A percentile compares a stretch with the other conserved stretches of the same genome.
Evolutionary conservation across 2,797 vertebrate species (phyloP).

Genomic region (Premnoplex brunnescens): DNA sequence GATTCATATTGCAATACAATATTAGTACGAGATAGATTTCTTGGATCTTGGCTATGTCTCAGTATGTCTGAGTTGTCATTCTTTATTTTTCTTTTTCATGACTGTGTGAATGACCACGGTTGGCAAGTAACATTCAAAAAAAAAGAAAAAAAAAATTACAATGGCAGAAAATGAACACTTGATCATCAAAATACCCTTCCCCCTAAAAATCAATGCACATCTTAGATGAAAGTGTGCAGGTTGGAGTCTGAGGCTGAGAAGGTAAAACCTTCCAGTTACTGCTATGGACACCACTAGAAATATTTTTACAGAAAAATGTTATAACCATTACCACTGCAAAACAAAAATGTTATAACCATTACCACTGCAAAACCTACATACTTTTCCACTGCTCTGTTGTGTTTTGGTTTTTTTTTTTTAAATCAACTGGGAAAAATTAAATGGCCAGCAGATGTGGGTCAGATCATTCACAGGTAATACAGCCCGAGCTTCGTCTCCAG

Average conservation of each 20-base stretch:
- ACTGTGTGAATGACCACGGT: background rate
- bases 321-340: slow-evolving; percentile 29
- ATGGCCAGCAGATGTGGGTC: background rate
- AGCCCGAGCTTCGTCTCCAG: background rate
- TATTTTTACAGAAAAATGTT: slow-evolving; percentile 49
- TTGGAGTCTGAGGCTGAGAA: background rate
- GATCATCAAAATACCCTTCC: background rate
- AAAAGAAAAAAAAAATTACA: background rate
- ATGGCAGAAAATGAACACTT: background rate
- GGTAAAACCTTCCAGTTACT: background rate
- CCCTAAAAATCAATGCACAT: background rate
- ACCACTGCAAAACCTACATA: slow-evolving; percentile 1
- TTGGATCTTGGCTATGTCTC: background rate
- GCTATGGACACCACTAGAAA: background rate
- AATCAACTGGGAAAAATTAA: background rate
- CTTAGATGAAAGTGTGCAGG: background rate
- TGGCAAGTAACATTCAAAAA: background rate
- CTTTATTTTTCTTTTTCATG: background rate
- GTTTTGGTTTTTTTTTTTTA: accelerated
- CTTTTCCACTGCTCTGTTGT: background rate
- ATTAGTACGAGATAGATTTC: background rate
- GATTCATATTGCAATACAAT: background rate
- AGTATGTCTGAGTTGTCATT: background rate
- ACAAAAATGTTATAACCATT: slow-evolving; percentile 34
- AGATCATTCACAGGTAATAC: background rate